Conservation (phyloP, 2,113 vertebrate genomes). For the Lutjanus erythropterus region DNA sequence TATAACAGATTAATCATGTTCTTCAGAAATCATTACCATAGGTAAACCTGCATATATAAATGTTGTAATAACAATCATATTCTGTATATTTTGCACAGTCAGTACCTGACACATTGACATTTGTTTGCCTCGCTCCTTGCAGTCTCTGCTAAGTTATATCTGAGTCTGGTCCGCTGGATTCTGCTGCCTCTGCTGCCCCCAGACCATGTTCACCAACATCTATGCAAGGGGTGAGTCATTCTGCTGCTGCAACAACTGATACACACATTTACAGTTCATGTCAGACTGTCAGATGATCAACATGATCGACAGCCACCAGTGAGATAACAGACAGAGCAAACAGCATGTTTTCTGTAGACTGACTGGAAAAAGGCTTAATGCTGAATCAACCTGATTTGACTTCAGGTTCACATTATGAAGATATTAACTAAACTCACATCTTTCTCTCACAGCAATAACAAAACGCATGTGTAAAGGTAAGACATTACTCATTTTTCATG, state of each 20-base stretch:
- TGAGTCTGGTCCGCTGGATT: constrained; percentile 70
- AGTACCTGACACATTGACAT: neutral
- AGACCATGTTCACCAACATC: neutral
- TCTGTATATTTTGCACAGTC: neutral
- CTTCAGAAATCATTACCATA: neutral
- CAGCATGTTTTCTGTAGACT: no score
- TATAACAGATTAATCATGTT: neutral
- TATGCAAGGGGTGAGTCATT: constrained; percentile 15
- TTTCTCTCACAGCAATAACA: constrained; percentile 10
- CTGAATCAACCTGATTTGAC: neutral
- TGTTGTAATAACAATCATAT: neutral
- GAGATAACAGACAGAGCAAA: no score
- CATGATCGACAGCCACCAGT: no score
- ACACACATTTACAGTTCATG: neutral
- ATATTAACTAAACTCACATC: neutral
- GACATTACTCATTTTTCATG: neutral
- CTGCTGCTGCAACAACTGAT: neutral
- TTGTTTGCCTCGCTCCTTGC: neutral
- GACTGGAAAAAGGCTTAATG: no score
- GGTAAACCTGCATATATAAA: no score
- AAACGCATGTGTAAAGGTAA: constrained; percentile 10
- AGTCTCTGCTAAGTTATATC: constrained; percentile 20
- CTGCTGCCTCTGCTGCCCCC: constrained; percentile 61
- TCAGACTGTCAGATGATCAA: neutral
- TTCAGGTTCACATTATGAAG: neutral